Percentiles rank a stretch among this genome's conserved stretches.
Evolutionary conservation across 2,888 invertebrate species (phyloP).

Genomic region (Caenorhabditis zanzibari): DNA sequence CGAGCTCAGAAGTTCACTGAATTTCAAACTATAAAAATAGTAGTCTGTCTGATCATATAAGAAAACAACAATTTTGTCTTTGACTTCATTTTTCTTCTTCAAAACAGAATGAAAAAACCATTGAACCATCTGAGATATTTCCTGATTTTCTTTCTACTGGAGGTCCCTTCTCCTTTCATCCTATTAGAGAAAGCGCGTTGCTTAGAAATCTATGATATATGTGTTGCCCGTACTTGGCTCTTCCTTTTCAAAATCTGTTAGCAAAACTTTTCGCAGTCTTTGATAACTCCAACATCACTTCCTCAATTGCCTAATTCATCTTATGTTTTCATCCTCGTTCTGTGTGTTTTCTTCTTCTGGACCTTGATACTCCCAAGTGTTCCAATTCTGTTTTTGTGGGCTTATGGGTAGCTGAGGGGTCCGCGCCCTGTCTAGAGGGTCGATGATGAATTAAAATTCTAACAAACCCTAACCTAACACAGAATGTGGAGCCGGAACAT

Average conservation of each 20-base stretch:
- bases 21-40: neutral
- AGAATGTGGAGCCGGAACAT: neutral
- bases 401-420: conserved; percentile 2
- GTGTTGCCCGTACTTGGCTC: neutral
- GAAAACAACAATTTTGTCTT: neutral
- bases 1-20: neutral
- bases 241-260: neutral
- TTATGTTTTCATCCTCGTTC: neutral
- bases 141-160: no score
- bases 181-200: neutral
- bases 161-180: no score
- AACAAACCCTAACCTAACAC: conserved; percentile 1
- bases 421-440: conserved; percentile 46
- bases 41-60: neutral
- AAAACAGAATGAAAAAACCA: neutral
- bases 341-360: neutral
- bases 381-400: conserved; percentile 34
- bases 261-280: neutral
- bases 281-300: conserved; percentile 19
- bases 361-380: conserved; percentile 40
- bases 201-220: neutral
- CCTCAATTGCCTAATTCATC: neutral
- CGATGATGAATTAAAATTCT: conserved; percentile 53
- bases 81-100: no score
- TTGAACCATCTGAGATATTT: neutral